A percentile compares a stretch with the other conserved stretches of the same genome.
phyloP scores from a whole-genome alignment of 2,113 vertebrate species.

The Rousettus leschenaultii region DNA sequence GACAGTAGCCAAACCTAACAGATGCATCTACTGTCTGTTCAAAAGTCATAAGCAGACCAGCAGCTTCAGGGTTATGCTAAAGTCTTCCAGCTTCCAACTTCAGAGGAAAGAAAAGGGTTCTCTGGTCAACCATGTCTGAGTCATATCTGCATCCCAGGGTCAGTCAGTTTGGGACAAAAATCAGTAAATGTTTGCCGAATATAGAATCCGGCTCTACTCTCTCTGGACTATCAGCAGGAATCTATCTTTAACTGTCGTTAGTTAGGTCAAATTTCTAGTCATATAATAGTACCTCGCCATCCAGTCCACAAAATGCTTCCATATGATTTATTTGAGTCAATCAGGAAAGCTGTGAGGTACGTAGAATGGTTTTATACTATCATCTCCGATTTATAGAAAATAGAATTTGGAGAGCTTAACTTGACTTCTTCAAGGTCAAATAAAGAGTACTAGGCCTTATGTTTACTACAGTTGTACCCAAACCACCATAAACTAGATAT shows the following conservation, averaged over 20 bases:
- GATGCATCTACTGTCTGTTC: not conserved
- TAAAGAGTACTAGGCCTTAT: not conserved
- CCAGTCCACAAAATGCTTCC: not conserved
- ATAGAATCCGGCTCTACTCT: not conserved
- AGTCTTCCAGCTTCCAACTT: not conserved
- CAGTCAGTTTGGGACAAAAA: not conserved
- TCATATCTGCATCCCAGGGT: not conserved
- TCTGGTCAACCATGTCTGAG: not conserved
- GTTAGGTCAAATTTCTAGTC: not conserved
- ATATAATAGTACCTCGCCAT: fast-evolving
- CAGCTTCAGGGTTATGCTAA: not conserved
- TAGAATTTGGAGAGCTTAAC: not conserved
- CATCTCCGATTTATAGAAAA: not conserved
- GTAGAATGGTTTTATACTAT: not conserved
- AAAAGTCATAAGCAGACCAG: not conserved
- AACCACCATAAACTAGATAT: not conserved
- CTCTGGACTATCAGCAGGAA: not conserved
- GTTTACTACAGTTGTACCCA: not conserved
- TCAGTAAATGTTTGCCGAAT: not conserved
- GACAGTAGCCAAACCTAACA: not conserved
- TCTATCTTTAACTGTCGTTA: not conserved
- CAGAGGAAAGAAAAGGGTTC: not conserved
- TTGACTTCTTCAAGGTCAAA: not conserved
- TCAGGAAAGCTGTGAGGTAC: not conserved
- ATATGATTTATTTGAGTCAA: not conserved